Evolutionary conservation across 1,140 invertebrate genomes (phyloP).

Genomic region (Himalopsyche phryganea): DNA sequence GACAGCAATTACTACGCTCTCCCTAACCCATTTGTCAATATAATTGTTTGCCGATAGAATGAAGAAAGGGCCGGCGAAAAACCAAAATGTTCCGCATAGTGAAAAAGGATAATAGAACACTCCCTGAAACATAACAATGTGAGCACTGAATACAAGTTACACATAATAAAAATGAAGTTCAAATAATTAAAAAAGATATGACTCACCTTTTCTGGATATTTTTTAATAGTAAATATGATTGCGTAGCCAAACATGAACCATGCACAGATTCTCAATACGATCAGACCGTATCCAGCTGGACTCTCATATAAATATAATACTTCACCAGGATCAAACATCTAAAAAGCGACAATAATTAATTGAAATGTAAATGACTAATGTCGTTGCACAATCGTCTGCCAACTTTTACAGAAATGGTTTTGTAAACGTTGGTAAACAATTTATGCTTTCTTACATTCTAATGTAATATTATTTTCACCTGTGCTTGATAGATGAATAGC

Average conservation of each 20-base stretch:
- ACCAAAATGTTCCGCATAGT: constrained; percentile 77
- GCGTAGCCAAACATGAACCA: constrained; percentile 84
- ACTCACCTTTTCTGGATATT: constrained; percentile 74
- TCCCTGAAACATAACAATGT: constrained; percentile 56
- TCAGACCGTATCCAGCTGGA: constrained; percentile 78
- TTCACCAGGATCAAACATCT: constrained; percentile 84
- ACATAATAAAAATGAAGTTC: no score
- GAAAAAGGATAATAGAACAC: constrained; percentile 73
- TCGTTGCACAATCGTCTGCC: no score
- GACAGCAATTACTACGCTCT: constrained; percentile 80
- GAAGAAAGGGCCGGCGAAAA: constrained; percentile 73
- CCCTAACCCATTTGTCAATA: constrained; percentile 86
- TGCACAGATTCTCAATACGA: constrained; percentile 71
- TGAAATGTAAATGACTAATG: no score
- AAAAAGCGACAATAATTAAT: constrained; percentile 11
- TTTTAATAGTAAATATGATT: constrained; percentile 76
- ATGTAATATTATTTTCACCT: no score
- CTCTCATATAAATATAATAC: constrained; percentile 89
- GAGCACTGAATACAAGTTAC: no score
- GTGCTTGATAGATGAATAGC: constrained; percentile 75
- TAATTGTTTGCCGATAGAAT: constrained; percentile 79
- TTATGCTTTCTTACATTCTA: no score
- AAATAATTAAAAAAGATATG: no score
- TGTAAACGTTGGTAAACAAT: no score
- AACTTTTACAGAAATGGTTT: no score